Conservation (phyloP, 1,140 invertebrate species). For the Ditylenchus dipsaci region DNA sequence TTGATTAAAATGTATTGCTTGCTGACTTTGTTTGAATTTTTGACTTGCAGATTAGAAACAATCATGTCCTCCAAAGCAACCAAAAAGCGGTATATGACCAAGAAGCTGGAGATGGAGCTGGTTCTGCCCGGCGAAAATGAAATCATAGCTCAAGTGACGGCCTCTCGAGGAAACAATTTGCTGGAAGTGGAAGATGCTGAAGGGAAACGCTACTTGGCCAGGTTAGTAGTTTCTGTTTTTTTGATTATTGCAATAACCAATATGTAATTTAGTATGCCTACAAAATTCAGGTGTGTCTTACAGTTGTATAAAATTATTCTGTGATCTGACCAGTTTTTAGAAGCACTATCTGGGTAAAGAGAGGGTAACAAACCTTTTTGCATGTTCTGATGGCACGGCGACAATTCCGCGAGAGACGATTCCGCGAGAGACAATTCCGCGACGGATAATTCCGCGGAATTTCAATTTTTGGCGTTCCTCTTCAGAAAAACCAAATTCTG, state of each 20-base stretch:
- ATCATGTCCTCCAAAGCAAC: slow-evolving; percentile 33
- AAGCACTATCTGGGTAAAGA: slow-evolving; percentile 31
- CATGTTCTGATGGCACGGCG: no score
- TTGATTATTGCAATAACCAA: background rate
- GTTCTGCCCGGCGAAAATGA: slow-evolving; percentile 27
- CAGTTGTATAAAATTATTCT: no score
- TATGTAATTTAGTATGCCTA: slow-evolving; percentile 24
- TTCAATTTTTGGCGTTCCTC: no score
- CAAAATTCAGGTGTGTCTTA: slow-evolving; percentile 15
- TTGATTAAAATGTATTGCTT: no score
- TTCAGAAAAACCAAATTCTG: no score
- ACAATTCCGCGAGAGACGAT: no score
- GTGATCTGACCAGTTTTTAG: background rate
- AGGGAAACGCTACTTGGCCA: slow-evolving; percentile 24
- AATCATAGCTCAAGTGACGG: slow-evolving; percentile 25
- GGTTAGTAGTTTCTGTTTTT: background rate
- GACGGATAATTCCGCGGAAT: no score
- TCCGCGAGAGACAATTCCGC: no score
- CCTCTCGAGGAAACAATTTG: slow-evolving; percentile 34
- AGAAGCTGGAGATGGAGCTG: slow-evolving; percentile 25
- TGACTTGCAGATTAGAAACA: background rate
- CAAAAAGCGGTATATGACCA: slow-evolving; percentile 36
- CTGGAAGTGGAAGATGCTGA: slow-evolving; percentile 22
- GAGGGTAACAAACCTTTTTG: no score
- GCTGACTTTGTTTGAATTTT: slow-evolving; percentile 7